Conservation (phyloP, 2,797 vertebrate genomes). For the Spinus pinus region DNA sequence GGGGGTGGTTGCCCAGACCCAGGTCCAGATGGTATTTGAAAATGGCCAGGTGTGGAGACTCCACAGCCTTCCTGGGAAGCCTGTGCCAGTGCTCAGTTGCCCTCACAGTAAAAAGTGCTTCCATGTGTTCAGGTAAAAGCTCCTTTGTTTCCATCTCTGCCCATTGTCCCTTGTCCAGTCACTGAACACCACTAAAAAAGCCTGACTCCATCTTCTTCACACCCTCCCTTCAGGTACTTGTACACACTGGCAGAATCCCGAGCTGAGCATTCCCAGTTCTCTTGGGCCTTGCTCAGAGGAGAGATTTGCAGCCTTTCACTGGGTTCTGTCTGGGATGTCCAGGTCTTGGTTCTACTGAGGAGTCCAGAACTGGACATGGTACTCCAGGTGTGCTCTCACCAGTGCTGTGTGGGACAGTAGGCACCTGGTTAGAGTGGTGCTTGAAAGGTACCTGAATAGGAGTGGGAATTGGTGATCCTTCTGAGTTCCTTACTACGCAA, state of each 20-base stretch:
- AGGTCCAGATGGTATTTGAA: neutral
- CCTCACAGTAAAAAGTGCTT: neutral
- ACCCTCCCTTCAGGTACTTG: neutral
- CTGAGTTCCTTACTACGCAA: neutral
- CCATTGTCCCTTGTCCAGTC: neutral
- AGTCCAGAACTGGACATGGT: neutral
- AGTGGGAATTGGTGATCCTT: neutral
- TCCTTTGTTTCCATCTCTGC: neutral
- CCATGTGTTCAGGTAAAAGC: neutral
- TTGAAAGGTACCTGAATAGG: neutral
- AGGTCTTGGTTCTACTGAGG: neutral
- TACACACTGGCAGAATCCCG: too few relatives aligned
- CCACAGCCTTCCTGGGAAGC: neutral
- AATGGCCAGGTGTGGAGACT: neutral
- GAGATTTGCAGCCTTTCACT: neutral
- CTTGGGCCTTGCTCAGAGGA: neutral
- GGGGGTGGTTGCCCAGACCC: neutral
- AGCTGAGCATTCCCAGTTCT: neutral
- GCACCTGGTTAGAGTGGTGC: neutral
- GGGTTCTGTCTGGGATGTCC: neutral
- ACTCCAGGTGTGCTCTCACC: neutral
- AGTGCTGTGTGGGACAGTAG: neutral
- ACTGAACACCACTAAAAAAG: neutral
- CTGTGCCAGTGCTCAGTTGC: neutral
- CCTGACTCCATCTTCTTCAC: neutral